phyloP scores from a whole-genome alignment of 2,888 invertebrate species.

The Dorcus hopei region DNA sequence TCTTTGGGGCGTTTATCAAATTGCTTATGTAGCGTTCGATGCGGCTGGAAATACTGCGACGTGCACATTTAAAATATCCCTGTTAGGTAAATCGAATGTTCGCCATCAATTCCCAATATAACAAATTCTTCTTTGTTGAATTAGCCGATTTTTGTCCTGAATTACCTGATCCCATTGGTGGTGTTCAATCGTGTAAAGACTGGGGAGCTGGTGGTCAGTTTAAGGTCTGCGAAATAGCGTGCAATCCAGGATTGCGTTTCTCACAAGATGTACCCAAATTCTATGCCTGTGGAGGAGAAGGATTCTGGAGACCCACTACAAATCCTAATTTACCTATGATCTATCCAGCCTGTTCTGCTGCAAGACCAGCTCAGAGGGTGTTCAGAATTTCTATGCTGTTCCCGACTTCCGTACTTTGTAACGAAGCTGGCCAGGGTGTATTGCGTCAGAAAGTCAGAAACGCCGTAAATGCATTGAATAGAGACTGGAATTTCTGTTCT shows the following conservation, averaged over 20 bases:
- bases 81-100: conserved; percentile 65
- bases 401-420: conserved; percentile 95
- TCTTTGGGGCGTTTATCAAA: conserved; percentile 87
- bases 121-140: background rate
- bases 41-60: conserved; percentile 87
- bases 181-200: conserved; percentile 86
- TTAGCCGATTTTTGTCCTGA: conserved; percentile 89
- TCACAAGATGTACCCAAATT: conserved; percentile 93
- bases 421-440: conserved; percentile 91
- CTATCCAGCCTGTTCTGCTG: conserved; percentile 89
- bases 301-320: conserved; percentile 90
- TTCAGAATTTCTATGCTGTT: conserved; percentile 92
- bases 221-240: conserved; percentile 90
- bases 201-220: conserved; percentile 97
- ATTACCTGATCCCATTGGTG: conserved; percentile 85
- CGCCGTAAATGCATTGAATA: conserved; percentile 86
- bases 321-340: conserved; percentile 76
- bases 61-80: conserved; percentile 88
- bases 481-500: conserved; percentile 96
- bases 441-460: conserved; percentile 83
- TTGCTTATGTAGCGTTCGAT: conserved; percentile 92
- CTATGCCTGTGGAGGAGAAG: conserved; percentile 97
- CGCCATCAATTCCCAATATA: background rate
- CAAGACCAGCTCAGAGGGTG: conserved; percentile 89
- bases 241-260: conserved; percentile 83